phyloP scores from a whole-genome alignment of 1,140 invertebrate genomes.

The Ips nitidus region DNA sequence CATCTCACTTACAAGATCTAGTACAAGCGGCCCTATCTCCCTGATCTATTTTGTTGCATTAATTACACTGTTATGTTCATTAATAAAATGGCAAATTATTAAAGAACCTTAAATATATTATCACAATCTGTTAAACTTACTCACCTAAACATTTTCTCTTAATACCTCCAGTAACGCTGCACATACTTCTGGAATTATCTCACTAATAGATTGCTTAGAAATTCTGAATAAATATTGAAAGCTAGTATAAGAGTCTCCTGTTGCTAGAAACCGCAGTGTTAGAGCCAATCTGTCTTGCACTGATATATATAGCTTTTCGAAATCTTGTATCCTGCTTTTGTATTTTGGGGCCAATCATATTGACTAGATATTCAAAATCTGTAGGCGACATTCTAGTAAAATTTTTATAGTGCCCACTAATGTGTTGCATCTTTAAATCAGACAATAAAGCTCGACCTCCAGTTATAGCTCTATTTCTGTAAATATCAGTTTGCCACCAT shows the following conservation, averaged over 20 bases:
- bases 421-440: background rate
- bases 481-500: slow-evolving; percentile 5
- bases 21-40: too few relatives aligned
- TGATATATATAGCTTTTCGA: slow-evolving; percentile 41
- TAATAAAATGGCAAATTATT: too few relatives aligned
- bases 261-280: slow-evolving; percentile 46
- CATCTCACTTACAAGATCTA: too few relatives aligned
- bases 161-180: slow-evolving; percentile 30
- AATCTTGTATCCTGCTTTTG: slow-evolving; percentile 42
- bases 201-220: slow-evolving; percentile 46
- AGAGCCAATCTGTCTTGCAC: slow-evolving; percentile 39
- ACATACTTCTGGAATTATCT: slow-evolving; percentile 45
- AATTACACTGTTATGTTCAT: too few relatives aligned
- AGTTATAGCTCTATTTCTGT: slow-evolving; percentile 10
- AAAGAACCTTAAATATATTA: too few relatives aligned
- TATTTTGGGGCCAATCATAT: slow-evolving; percentile 39
- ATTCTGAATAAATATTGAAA: slow-evolving; percentile 42
- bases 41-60: too few relatives aligned
- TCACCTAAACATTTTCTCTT: slow-evolving; percentile 22
- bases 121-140: too few relatives aligned
- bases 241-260: slow-evolving; percentile 45
- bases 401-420: slow-evolving; percentile 26
- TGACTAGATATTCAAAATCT: slow-evolving; percentile 43
- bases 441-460: background rate
- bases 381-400: slow-evolving; percentile 38